These are phyloP conservation scores for Drymonia ruficornis DNA, from an alignment of 2,888 invertebrate species.

Conservation along the genomic window DNA sequence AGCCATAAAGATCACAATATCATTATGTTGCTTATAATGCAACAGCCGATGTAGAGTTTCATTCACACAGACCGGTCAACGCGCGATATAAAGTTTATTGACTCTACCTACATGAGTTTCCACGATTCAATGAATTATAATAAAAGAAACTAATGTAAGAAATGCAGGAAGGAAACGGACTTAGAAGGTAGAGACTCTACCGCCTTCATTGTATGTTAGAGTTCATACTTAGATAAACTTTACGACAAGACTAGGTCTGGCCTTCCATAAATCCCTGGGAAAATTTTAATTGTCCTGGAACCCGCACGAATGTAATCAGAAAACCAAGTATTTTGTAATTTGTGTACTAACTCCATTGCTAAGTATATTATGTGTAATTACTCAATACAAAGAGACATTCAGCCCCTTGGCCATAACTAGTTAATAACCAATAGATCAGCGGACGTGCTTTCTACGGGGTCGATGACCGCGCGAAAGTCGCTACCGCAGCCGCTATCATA, in stretches of 20 bases:
- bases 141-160: background rate
- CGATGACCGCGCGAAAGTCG: slow-evolving; percentile 57
- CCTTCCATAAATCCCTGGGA: too few species aligned
- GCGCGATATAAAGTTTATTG: background rate
- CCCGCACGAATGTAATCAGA: too few species aligned
- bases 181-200: background rate
- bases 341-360: too few species aligned
- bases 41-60: background rate
- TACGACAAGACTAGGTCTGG: too few species aligned
- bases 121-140: background rate
- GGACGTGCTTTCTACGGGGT: slow-evolving; percentile 57
- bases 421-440: slow-evolving; percentile 36
- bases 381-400: slow-evolving; percentile 9
- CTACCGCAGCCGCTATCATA: slow-evolving; percentile 34
- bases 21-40: too few species aligned
- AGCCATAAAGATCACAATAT: too few species aligned
- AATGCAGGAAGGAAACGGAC: background rate
- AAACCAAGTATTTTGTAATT: too few species aligned
- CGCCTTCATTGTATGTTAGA: too few species aligned
- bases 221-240: too few species aligned
- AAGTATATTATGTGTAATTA: background rate
- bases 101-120: slow-evolving; percentile 1
- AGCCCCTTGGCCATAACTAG: slow-evolving; percentile 24
- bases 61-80: background rate
- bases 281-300: too few species aligned